Evolutionary conservation across 2,888 invertebrate species (phyloP), one percentile per base, ranked within the genome.

Genomic region (Cataglyphis rosenhaueri): DNA sequence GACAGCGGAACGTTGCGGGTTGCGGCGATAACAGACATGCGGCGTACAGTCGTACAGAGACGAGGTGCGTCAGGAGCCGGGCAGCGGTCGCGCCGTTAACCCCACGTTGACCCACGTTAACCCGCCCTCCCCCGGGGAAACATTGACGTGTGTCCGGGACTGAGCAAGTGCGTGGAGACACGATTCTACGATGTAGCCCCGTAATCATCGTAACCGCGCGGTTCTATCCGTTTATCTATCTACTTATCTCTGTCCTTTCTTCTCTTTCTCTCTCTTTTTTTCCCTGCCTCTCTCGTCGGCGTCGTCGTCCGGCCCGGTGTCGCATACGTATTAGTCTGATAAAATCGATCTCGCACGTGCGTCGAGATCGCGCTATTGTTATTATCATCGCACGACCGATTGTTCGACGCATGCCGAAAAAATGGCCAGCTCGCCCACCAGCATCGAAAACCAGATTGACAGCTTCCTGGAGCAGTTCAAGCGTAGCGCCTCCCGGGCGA

Each of bases 381-480:
- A 41, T 64, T 71, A 18, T n/a, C 52, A 12, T 32, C 64, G 18
- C 48, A 38, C 25, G 32, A 18, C 75, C 64, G n/a, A 62, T 71
- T 79, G 81, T 59, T 71, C 62, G 25, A 66, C 21, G 70, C 78
- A 66, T 81, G 76, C 74, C 57, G 73, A 55, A 86, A 92, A 89
- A 93, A 96, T 96, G 96, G 96, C 96, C 90, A 96, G 95, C 94
- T 96, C 97, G 91, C 96, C 96, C 88, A 96, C 96, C 89, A 97
- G 96, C 91, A 96, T 97, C 94, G 97, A 97, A 95, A 97, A 96
- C 92, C 97, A 97, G 95, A 97, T 97, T 95, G 97, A 97, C 96
- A 97, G 96, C 95, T 97, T 97, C 95, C 95, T 97, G 94, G 97
- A 97, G 95, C 97, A 97, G 94, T 97, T 97, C 94, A 97, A 97